Conservation (phyloP, 1,140 invertebrate genomes). For the Choristoneura fumiferana region DNA sequence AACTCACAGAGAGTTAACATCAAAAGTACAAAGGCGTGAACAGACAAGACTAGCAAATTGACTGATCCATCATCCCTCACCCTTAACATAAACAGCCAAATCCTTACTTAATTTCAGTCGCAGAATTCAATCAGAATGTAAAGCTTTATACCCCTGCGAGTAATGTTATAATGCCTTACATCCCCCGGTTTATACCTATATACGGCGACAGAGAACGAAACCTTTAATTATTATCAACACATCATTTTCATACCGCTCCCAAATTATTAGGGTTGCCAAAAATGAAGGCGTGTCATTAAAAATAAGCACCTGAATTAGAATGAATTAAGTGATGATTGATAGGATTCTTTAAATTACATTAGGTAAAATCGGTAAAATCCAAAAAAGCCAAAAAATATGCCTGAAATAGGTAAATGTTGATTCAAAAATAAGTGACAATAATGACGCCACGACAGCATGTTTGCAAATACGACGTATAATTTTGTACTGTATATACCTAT, state of each 20-base stretch:
- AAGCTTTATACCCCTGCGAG: slow-evolving; percentile 66
- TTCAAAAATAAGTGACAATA: too few species aligned
- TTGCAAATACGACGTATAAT: too few species aligned
- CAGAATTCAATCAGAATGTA: slow-evolving; percentile 76
- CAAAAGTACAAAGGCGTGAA: slow-evolving; percentile 48
- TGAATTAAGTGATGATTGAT: too few species aligned
- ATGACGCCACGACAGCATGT: too few species aligned
- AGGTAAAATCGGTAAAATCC: too few species aligned
- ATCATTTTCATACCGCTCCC: slow-evolving; percentile 72
- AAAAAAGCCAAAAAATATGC: too few species aligned
- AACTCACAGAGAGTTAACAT: too few species aligned
- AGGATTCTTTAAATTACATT: too few species aligned
- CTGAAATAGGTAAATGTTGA: too few species aligned
- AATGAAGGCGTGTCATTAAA: too few species aligned
- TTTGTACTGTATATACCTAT: too few species aligned
- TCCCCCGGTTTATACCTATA: slow-evolving; percentile 51
- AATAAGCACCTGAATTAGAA: background rate
- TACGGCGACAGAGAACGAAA: slow-evolving; percentile 65
- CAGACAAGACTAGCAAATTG: slow-evolving; percentile 59
- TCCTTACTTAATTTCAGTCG: slow-evolving; percentile 76
- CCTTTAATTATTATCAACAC: slow-evolving; percentile 79
- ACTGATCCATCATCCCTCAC: slow-evolving; percentile 64
- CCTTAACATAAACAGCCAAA: slow-evolving; percentile 74
- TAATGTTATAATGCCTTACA: slow-evolving; percentile 75
- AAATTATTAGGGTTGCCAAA: slow-evolving; percentile 55